phyloP scores from a whole-genome alignment of 2,797 vertebrate species.

The Oreortyx pictus region DNA sequence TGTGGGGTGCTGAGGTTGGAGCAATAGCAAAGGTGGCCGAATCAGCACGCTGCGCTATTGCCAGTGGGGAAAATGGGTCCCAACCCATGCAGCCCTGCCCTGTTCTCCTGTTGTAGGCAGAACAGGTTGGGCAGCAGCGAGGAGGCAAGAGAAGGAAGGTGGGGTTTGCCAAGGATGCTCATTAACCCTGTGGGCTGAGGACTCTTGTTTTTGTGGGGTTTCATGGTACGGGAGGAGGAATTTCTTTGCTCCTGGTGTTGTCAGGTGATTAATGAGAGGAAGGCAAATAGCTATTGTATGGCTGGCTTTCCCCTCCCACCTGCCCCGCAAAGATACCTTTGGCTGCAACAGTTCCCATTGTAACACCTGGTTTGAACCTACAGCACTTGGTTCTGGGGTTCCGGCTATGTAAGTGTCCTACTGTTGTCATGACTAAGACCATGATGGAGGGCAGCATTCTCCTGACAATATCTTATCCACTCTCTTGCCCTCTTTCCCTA shows the following conservation, averaged over 20 bases:
- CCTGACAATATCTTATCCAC: neutral
- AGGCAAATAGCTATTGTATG: neutral
- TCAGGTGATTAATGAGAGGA: neutral
- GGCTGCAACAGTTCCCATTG: neutral
- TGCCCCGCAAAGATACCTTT: neutral
- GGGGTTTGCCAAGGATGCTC: neutral
- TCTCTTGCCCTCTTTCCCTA: neutral
- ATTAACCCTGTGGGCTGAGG: fast-evolving
- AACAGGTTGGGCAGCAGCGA: conserved; percentile 20
- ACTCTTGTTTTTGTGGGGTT: neutral
- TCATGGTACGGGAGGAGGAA: neutral
- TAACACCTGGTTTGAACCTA: neutral
- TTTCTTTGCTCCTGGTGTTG: neutral
- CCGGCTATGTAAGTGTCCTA: neutral
- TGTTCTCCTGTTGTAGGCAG: neutral
- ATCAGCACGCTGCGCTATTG: neutral
- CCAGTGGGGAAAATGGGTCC: neutral
- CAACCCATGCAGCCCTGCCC: conserved; percentile 21
- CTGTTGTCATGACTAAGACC: neutral
- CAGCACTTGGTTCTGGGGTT: neutral
- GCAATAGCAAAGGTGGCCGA: neutral
- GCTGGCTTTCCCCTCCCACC: neutral
- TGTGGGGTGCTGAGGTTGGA: neutral
- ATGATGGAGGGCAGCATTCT: neutral
- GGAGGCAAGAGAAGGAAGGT: neutral